phyloP scores from a whole-genome alignment of 2,113 vertebrate genomes.

The Chascanopsetta lugubris region DNA sequence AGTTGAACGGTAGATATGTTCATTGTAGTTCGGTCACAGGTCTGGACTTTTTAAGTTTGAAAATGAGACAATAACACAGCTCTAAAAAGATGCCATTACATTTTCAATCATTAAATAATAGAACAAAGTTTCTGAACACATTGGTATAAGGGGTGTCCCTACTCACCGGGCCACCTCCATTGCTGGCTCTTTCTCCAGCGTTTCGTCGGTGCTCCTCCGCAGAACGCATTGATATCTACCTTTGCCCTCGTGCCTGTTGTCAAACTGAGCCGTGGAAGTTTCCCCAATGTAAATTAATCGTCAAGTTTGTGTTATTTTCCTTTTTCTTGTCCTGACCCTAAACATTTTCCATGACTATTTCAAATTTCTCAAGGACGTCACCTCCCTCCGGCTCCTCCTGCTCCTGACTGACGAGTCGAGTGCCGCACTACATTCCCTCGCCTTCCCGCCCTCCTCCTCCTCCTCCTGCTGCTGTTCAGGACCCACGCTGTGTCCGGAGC shows the following conservation, averaged over 20 bases:
- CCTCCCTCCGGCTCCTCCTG: slow-evolving; percentile 25
- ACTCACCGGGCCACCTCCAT: slow-evolving; percentile 63
- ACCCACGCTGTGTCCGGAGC: neutral
- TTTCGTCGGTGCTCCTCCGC: slow-evolving; percentile 31
- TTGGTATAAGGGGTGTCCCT: neutral
- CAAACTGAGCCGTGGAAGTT: neutral
- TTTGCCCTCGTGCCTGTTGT: neutral
- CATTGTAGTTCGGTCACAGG: too few species aligned
- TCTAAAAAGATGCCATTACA: neutral
- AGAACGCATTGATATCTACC: slow-evolving; percentile 59
- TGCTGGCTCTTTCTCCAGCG: slow-evolving; percentile 16
- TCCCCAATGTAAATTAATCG: neutral
- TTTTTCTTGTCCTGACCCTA: neutral
- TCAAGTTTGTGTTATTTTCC: neutral
- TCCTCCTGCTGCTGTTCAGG: slow-evolving; percentile 9
- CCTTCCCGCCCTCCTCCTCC: slow-evolving; percentile 3
- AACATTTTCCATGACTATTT: slow-evolving; percentile 31
- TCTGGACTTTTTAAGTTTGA: too few species aligned
- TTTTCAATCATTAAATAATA: neutral
- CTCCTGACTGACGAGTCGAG: too few species aligned
- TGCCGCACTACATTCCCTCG: neutral
- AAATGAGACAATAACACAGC: too few species aligned
- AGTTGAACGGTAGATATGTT: neutral
- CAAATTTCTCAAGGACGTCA: slow-evolving; percentile 60
- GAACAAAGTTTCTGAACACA: neutral